Percentiles rank a stretch among this genome's conserved stretches.
Evolutionary conservation across 2,888 invertebrate genomes (phyloP).

Genomic region (Nymphalis polychloros): DNA sequence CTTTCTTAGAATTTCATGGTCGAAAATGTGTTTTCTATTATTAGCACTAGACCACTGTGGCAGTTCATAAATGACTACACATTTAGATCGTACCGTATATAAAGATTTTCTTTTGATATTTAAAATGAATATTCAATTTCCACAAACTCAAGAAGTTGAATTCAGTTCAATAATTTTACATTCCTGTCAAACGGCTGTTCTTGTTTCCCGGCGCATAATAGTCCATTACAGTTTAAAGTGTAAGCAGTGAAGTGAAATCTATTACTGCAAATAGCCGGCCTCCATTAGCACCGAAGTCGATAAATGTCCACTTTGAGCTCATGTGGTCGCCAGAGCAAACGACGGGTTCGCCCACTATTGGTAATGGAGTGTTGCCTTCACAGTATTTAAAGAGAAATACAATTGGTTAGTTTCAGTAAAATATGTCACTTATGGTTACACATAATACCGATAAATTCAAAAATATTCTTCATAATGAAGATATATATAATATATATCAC

Average conservation of each 20-base stretch:
- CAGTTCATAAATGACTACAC: too few relatives aligned
- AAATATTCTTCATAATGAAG: too few relatives aligned
- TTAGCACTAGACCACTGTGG: too few relatives aligned
- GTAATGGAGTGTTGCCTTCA: slow-evolving; percentile 11
- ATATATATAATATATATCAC: too few relatives aligned
- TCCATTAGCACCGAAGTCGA: slow-evolving; percentile 60
- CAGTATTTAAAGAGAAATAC: slow-evolving; percentile 1
- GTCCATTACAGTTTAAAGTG: slow-evolving; percentile 55
- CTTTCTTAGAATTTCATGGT: too few relatives aligned
- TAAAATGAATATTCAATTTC: too few relatives aligned
- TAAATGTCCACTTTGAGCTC: slow-evolving; percentile 52
- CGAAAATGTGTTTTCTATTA: too few relatives aligned
- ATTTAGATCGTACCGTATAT: too few relatives aligned
- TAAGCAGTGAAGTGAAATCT: slow-evolving; percentile 58
- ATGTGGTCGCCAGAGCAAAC: slow-evolving; percentile 23
- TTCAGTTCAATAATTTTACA: background rate
- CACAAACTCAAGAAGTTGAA: background rate
- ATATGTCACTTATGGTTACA: background rate
- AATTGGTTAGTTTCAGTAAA: background rate
- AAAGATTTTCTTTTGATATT: too few relatives aligned
- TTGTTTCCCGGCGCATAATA: slow-evolving; percentile 41
- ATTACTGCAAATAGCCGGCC: slow-evolving; percentile 58
- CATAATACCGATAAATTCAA: too few relatives aligned
- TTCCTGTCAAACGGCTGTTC: slow-evolving; percentile 3
- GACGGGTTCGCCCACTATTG: slow-evolving; percentile 15